Evolutionary conservation across 1,140 invertebrate species (phyloP), one percentile per base, ranked within the genome.

Genomic region (Chrysoperla carnea): DNA sequence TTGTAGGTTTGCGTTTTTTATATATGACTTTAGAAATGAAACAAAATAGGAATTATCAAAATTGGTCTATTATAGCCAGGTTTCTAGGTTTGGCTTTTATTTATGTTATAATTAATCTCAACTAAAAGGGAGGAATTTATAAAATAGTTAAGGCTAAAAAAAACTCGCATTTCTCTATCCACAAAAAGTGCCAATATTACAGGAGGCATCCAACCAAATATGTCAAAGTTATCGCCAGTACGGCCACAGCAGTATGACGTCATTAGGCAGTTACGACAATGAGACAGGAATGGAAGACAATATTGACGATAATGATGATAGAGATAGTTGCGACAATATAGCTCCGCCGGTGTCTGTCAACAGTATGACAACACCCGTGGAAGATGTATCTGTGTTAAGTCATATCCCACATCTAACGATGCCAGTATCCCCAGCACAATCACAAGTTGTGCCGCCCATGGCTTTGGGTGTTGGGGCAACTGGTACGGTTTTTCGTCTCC

Each of bases 401-500:
- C 36, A 36, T 31, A 40, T 29, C 9, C 13, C 27, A 17, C 41
- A 14, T 47, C 48, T 37, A 39, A 48, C 46, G 52, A 60, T 52
- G 57, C 57, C 63, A 57, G 63, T 61, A 53, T 57, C 58, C 48
- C 59, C 60, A 53, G 17, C 17, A 23, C 17, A 23, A 23, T 23
- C 17, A 17, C 44, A 41, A 41, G 41, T 29, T n/a, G 28, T 37
- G 37, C 14, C 39, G 46, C 44, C 51, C 9, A 47, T 50, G 38
- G 46, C 50, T 29, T 39, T 55, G 45, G 53, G 51, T 57, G 58
- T 55, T 46, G 57, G 59, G 50, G 55, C 71, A 9, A 65, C 73
- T 49, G 76, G 76, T 48, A 81, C 79, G 45, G 76, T 84, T 55
- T 87, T 84, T 70, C 76, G 79, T 51, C 77, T 85, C 48, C 70